Conservation (phyloP, 37 sponge, comb jelly and placozoan genomes). For the Tethya wilhelma region DNA sequence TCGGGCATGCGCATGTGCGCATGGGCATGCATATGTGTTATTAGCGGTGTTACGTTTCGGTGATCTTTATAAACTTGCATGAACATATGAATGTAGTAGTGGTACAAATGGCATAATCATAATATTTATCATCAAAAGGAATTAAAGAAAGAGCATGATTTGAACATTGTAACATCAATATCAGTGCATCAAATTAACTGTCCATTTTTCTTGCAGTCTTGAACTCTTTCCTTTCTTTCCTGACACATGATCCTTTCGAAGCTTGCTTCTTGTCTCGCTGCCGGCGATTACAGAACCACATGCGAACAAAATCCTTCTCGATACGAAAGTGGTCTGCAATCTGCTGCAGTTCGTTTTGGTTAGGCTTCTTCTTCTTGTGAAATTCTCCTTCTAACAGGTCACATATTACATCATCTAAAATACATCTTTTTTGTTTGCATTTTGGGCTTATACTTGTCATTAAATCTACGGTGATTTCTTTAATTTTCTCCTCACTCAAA, state of each 20-base stretch:
- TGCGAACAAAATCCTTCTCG: slow-evolving; percentile 78
- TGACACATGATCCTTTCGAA: too few species aligned
- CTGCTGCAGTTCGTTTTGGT: slow-evolving; percentile 40
- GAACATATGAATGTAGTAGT: too few species aligned
- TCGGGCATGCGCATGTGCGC: too few species aligned
- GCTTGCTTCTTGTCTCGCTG: slow-evolving; percentile 41
- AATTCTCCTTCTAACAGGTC: slow-evolving; percentile 66
- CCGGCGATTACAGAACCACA: slow-evolving; percentile 89
- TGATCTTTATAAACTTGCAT: too few species aligned
- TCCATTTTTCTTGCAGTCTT: not conserved
- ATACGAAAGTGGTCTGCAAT: slow-evolving; percentile 56
- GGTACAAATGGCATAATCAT: too few species aligned
- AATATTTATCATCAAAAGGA: too few species aligned
- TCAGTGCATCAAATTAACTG: too few species aligned
- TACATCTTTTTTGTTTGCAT: slow-evolving; percentile 9
- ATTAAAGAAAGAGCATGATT: too few species aligned
- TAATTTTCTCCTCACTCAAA: slow-evolving; percentile 26
- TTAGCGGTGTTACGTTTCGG: too few species aligned
- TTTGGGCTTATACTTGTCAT: not conserved
- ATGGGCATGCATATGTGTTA: too few species aligned
- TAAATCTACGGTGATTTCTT: slow-evolving; percentile 12
- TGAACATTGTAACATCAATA: too few species aligned
- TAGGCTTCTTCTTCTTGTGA: slow-evolving; percentile 57
- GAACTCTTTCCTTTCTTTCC: too few species aligned
- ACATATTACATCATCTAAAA: slow-evolving; percentile 24